Evolutionary conservation across 2,113 vertebrate species (phyloP), one percentile per base, ranked within the genome.

Genomic region (Neoarius graeffei): DNA sequence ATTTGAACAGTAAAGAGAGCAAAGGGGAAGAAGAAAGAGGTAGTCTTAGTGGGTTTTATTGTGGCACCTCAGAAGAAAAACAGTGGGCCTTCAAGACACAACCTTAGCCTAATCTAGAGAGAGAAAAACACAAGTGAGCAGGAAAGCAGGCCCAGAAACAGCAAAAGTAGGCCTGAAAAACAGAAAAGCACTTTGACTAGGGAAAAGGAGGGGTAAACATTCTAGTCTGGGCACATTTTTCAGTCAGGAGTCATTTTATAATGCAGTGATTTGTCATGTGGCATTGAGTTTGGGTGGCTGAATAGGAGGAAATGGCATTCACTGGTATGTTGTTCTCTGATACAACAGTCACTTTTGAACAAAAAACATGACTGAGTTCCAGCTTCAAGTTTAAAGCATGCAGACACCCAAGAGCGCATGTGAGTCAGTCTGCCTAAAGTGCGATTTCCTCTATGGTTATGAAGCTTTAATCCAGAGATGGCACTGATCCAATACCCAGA

Each of bases 301-400:
- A 95, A 96, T 95, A 85, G 91, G 56, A 94, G 95, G 94, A 96
- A 94, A 91, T 92, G 90, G 90, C 15, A 90, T 90, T 88, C 84
- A 1, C 83, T 93, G 57, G 59, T 62, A 81, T 62, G 80, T 93
- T 94, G 92, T 88, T 87, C 59, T 87, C 57, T 86, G 88, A 92
- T 87, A 60, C 74, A 90, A 93, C 94, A 89, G 90, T 14, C 7
- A 83, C 81, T 82, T 89, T 74, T 87, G 85, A 90, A 87, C 60
- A 67, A 57, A 76, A 69, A 85, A 64, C 56, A 7, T 48, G 62
- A 25, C 62, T 7, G 23, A 19, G 64, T 35, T 87, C 62, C 25
- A 27, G 52, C 42, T 57, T 79, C 23, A 23, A 71, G 17, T 48
- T 50, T 42, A 35, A 86, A 87, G 50, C 52, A 60, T 35, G 9